Conservation (phyloP, 2,797 vertebrate species). For the Sylvilagus floridanus region DNA sequence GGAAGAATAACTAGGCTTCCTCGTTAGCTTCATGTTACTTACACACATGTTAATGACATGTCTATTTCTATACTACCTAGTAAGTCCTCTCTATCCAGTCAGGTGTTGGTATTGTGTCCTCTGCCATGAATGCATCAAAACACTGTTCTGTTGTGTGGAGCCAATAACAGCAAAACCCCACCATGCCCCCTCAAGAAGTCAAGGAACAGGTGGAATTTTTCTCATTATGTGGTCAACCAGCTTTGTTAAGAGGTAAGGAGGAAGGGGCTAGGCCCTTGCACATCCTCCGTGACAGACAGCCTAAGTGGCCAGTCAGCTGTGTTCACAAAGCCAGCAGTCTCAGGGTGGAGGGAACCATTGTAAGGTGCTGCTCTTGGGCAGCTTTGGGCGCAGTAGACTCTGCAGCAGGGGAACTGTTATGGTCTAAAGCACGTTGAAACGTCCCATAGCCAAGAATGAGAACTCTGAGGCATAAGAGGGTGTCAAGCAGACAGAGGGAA, state of each 20-base stretch:
- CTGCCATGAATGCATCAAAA: accelerated
- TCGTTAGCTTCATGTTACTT: not conserved
- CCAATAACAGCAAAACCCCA: not conserved
- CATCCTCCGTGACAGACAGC: not conserved
- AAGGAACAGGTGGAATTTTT: not conserved
- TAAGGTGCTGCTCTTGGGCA: not conserved
- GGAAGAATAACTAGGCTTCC: not conserved
- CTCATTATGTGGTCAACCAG: not conserved
- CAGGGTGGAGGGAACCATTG: not conserved
- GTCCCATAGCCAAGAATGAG: not conserved
- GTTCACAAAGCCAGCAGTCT: not conserved
- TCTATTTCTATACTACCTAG: not conserved
- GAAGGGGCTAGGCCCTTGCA: not conserved
- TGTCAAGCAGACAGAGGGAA: not conserved
- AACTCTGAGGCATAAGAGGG: not conserved
- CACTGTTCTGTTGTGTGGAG: accelerated
- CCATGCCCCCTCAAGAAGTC: not conserved
- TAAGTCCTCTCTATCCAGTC: not conserved
- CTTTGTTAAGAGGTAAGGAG: not conserved
- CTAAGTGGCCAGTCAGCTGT: not conserved
- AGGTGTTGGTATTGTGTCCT: accelerated
- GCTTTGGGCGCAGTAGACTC: not conserved
- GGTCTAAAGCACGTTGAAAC: not conserved
- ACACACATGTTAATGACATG: not conserved
- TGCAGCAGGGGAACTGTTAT: not conserved